Evolutionary conservation across 2,888 invertebrate species (phyloP).

Genomic region (Scaptomyza polygonia): DNA sequence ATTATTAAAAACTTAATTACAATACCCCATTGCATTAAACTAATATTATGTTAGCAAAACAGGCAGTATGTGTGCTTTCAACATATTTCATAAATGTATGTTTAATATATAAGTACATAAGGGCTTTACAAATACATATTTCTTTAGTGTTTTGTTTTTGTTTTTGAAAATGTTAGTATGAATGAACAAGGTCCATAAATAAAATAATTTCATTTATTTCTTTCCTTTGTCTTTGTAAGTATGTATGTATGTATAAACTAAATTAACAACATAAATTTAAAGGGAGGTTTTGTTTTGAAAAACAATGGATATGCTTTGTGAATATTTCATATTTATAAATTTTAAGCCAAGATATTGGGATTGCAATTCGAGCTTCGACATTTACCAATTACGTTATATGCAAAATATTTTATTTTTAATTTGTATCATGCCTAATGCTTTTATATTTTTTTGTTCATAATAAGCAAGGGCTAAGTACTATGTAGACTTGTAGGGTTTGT

Average conservation of each 20-base stretch:
- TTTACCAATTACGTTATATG: conserved; percentile 64
- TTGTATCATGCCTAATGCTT: conserved; percentile 51
- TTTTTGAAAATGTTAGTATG: conserved; percentile 26
- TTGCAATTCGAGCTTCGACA: conserved; percentile 54
- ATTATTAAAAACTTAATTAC: conserved; percentile 57
- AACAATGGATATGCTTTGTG: conserved; percentile 79
- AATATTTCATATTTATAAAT: conserved; percentile 58
- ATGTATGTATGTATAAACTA: conserved; percentile 53
- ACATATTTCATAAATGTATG: conserved; percentile 35
- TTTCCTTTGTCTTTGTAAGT: conserved; percentile 42
- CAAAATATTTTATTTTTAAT: conserved; percentile 40
- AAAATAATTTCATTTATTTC: conserved; percentile 38
- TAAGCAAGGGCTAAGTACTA: conserved; percentile 63
- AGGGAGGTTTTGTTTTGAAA: conserved; percentile 66
- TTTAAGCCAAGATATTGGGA: conserved; percentile 52
- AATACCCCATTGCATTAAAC: conserved; percentile 53
- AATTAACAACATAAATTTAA: conserved; percentile 56
- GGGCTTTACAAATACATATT: conserved; percentile 38
- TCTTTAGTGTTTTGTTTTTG: conserved; percentile 9
- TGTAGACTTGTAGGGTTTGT: conserved; percentile 41
- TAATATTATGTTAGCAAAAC: conserved; percentile 56
- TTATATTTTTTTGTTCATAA: conserved; percentile 27
- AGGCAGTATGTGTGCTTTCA: conserved; percentile 75
- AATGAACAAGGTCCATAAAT: conserved; percentile 31
- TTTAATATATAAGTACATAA: conserved; percentile 60